Conservation (phyloP, 2,113 vertebrate species). For the Suncus etruscus region DNA sequence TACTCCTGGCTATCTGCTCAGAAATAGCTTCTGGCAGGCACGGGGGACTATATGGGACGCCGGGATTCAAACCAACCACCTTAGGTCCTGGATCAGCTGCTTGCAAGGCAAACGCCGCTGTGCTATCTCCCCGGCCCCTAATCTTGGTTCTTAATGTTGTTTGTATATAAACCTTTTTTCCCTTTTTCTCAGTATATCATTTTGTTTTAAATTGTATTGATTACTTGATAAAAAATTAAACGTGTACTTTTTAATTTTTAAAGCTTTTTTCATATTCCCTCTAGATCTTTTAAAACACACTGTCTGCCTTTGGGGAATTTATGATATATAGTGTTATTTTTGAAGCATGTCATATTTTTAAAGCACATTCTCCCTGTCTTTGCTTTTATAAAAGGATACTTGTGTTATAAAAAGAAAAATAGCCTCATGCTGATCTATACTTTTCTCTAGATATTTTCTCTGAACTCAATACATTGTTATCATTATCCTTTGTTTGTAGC, state of each 20-base stretch:
- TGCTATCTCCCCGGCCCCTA: too few species aligned
- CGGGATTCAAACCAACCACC: too few species aligned
- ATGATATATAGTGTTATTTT: background rate
- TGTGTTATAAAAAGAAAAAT: background rate
- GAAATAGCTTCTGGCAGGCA: too few species aligned
- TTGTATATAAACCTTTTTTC: background rate
- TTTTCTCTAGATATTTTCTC: constrained; percentile 48
- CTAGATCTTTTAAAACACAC: constrained; percentile 1
- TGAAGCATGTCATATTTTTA: background rate
- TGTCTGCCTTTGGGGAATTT: background rate
- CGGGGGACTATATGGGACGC: too few species aligned
- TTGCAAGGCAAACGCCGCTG: too few species aligned
- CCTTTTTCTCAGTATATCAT: background rate
- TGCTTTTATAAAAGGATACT: background rate
- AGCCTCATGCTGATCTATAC: background rate
- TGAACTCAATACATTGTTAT: constrained; percentile 33
- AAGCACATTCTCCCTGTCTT: background rate
- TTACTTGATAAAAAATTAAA: constrained; percentile 19
- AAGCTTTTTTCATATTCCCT: constrained; percentile 1
- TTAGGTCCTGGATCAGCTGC: too few species aligned
- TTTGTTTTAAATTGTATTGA: constrained; percentile 48
- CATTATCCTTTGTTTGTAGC: constrained; percentile 62
- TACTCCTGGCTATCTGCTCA: too few species aligned
- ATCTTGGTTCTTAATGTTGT: constrained; percentile 12
- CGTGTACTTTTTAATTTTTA: background rate